Conservation (phyloP, 1,140 invertebrate genomes). For the Neuroterus valhalla region DNA sequence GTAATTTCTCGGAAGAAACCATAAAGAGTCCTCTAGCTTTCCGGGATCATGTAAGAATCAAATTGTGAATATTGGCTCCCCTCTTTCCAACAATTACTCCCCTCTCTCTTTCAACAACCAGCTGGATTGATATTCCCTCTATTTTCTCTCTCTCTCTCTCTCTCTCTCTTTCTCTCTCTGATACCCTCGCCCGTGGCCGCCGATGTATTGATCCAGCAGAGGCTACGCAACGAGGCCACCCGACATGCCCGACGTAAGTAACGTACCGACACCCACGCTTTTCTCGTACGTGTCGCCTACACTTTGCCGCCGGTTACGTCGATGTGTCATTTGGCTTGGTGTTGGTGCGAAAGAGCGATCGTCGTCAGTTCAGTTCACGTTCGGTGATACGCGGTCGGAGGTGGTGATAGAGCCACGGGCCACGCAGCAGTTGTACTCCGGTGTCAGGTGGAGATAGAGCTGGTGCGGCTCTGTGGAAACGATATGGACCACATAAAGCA, state of each 20-base stretch:
- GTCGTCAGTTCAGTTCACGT: neutral
- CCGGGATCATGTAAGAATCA: too few relatives aligned
- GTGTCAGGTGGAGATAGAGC: neutral
- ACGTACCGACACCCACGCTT: slow-evolving; percentile 16
- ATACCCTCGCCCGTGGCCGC: slow-evolving; percentile 15
- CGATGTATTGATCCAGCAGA: slow-evolving; percentile 16
- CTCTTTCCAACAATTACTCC: too few relatives aligned
- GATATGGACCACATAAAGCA: neutral
- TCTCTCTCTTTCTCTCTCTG: neutral
- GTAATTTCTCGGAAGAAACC: neutral
- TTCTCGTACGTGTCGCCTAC: slow-evolving; percentile 8
- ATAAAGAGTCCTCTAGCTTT: neutral
- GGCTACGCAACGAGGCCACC: slow-evolving; percentile 24
- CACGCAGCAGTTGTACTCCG: slow-evolving; percentile 2
- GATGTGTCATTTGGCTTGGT: neutral
- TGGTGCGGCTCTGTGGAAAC: neutral
- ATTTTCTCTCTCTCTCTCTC: neutral
- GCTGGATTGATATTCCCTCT: neutral
- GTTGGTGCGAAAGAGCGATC: neutral
- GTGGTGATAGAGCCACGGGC: slow-evolving; percentile 1
- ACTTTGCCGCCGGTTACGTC: neutral
- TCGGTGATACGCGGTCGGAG: neutral
- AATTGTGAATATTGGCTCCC: too few relatives aligned
- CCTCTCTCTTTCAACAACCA: neutral
- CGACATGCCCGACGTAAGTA: slow-evolving; percentile 21